A percentile compares a stretch with the other conserved stretches of the same genome.
phyloP scores from a whole-genome alignment of 2,888 invertebrate species.

The Athrips mouffetella region DNA sequence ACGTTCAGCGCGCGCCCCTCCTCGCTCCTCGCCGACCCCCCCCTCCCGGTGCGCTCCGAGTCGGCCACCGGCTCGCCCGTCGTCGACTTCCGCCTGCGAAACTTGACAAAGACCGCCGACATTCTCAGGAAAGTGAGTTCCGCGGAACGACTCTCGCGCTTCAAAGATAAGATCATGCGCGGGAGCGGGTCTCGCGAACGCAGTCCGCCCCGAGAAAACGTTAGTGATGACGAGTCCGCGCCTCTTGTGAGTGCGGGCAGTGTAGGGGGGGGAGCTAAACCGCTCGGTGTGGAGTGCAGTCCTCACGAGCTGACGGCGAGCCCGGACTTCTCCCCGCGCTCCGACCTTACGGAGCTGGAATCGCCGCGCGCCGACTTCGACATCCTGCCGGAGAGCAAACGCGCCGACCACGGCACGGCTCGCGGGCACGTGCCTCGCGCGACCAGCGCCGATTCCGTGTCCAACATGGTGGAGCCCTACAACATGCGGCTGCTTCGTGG shows the following conservation, averaged over 20 bases:
- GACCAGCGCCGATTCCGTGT: conserved; percentile 50
- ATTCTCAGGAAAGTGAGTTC: conserved; percentile 61
- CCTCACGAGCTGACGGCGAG: conserved; percentile 38
- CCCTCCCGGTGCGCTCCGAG: conserved; percentile 48
- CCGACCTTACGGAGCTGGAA: conserved; percentile 61
- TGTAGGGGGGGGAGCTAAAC: conserved; percentile 17
- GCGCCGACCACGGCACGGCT: conserved; percentile 20
- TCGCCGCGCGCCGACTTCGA: conserved; percentile 47
- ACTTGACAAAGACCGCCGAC: conserved; percentile 56
- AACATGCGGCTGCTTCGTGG: conserved; percentile 63
- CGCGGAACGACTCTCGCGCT: conserved; percentile 56
- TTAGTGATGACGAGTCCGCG: conserved; percentile 83
- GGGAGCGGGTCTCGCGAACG: conserved; percentile 57
- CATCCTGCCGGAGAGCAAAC: conserved; percentile 25
- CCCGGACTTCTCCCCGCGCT: conserved; percentile 61
- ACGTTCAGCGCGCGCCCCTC: conserved; percentile 62
- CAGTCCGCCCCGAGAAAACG: conserved; percentile 52
- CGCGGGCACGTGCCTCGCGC: conserved; percentile 30
- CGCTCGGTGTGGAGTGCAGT: conserved; percentile 38
- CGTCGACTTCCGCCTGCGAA: conserved; percentile 52
- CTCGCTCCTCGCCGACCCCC: conserved; percentile 41
- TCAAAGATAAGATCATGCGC: conserved; percentile 62
- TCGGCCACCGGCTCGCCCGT: conserved; percentile 52
- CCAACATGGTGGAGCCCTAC: conserved; percentile 67
- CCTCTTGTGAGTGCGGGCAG: conserved; percentile 67